Evolutionary conservation across 2,113 vertebrate genomes (phyloP).

Genomic region (Amia ocellicauda): DNA sequence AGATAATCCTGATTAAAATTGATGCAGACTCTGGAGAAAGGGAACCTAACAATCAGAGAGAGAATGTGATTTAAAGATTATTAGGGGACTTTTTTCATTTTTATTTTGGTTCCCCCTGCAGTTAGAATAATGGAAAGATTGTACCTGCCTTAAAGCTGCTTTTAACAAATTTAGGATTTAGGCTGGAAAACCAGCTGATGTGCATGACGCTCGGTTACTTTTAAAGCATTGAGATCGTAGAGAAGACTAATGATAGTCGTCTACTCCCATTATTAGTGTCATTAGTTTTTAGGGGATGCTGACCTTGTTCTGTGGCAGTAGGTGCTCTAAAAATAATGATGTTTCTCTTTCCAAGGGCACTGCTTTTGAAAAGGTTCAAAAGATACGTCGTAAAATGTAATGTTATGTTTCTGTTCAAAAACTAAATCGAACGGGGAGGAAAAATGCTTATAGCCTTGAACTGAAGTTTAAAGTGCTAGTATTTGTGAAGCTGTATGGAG

Average conservation of each 20-base stretch:
- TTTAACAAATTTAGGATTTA: slow-evolving; percentile 27
- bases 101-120: neutral
- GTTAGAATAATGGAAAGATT: slow-evolving; percentile 27
- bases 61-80: slow-evolving; percentile 48
- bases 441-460: too few relatives aligned
- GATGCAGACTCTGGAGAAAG: slow-evolving; percentile 36
- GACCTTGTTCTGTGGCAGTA: slow-evolving; percentile 25
- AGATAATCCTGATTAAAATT: slow-evolving; percentile 63
- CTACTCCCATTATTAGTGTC: slow-evolving; percentile 25
- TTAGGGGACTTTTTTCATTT: slow-evolving; percentile 9
- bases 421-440: too few relatives aligned
- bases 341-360: slow-evolving; percentile 28
- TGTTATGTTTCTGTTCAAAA: too few relatives aligned
- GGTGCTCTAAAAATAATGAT: slow-evolving; percentile 8
- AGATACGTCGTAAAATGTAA: too few relatives aligned
- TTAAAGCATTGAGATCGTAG: slow-evolving; percentile 25
- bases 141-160: slow-evolving; percentile 14
- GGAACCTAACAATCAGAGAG: slow-evolving; percentile 43
- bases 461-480: too few relatives aligned
- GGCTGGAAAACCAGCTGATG: slow-evolving; percentile 12
- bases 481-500: too few relatives aligned
- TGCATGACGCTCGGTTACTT: slow-evolving; percentile 9
- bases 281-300: slow-evolving; percentile 3
- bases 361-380: too few relatives aligned
- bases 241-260: slow-evolving; percentile 19